These are phyloP conservation scores for Drosophila rellima DNA, from an alignment of 2,888 invertebrate species.

Conservation along the genomic window DNA sequence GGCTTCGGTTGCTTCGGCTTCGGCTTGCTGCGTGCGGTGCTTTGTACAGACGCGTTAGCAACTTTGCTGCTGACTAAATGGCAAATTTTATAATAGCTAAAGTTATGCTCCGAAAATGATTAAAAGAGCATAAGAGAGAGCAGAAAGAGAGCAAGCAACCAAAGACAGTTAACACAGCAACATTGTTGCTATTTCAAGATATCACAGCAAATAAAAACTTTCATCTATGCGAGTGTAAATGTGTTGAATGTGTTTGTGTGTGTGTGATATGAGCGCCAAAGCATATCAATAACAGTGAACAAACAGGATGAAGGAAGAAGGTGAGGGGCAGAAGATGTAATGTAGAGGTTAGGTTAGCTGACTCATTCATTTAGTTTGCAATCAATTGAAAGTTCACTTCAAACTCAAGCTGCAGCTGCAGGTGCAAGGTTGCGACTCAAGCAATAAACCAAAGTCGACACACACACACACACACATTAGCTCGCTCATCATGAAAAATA, in stretches of 20 bases:
- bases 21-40: conserved; percentile 41
- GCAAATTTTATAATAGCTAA: conserved; percentile 60
- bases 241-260: conserved; percentile 7
- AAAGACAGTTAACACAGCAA: conserved; percentile 55
- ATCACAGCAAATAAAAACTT: conserved; percentile 59
- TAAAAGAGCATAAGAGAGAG: conserved; percentile 8
- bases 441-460: conserved; percentile 31
- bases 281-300: conserved; percentile 49
- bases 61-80: conserved; percentile 82
- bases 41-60: conserved; percentile 79
- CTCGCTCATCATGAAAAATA: conserved; percentile 15
- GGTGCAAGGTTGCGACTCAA: conserved; percentile 44
- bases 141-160: conserved; percentile 9
- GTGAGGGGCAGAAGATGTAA: not conserved
- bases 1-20: conserved; percentile 5
- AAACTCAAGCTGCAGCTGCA: conserved; percentile 36
- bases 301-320: not conserved
- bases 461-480: conserved; percentile 1
- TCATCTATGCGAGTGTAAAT: conserved; percentile 19
- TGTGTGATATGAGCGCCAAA: conserved; percentile 54
- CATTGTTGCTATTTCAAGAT: conserved; percentile 49
- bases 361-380: conserved; percentile 31
- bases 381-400: conserved; percentile 36
- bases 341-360: conserved; percentile 28
- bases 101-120: conserved; percentile 35